These are phyloP conservation scores for Drosophila meridionalis DNA, from an alignment of 2,888 invertebrate species.

Conservation along the genomic window DNA sequence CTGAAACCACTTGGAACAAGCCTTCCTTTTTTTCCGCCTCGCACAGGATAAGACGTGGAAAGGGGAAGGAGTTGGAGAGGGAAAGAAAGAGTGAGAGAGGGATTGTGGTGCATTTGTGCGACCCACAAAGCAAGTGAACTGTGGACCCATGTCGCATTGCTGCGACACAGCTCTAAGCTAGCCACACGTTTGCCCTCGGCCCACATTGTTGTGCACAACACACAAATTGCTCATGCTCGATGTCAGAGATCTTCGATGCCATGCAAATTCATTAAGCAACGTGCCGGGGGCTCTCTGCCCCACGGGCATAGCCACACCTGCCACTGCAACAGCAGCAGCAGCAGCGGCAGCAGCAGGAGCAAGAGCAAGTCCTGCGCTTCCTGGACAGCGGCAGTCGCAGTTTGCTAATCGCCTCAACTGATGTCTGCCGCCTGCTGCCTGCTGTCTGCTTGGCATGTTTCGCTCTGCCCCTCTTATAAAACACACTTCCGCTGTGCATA, in stretches of 20 bases:
- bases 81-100: background rate
- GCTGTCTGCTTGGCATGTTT: background rate
- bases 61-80: background rate
- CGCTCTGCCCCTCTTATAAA: constrained; percentile 37
- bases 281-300: background rate
- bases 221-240: constrained; percentile 49
- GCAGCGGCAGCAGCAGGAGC: background rate
- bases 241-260: constrained; percentile 29
- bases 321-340: constrained; percentile 9
- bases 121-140: constrained; percentile 66
- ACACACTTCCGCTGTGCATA: constrained; percentile 77
- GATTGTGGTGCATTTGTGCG: constrained; percentile 34
- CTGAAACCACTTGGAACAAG: constrained; percentile 77
- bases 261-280: constrained; percentile 44
- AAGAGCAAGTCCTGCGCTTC: constrained; percentile 1
- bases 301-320: constrained; percentile 25
- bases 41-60: constrained; percentile 18
- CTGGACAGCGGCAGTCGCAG: constrained; percentile 19
- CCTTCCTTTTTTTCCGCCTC: constrained; percentile 32
- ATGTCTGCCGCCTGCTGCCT: constrained; percentile 15
- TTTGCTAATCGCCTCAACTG: constrained; percentile 31
- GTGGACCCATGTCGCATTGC: constrained; percentile 44
- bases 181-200: constrained; percentile 15
- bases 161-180: constrained; percentile 5
- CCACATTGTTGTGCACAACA: constrained; percentile 47